Evolutionary conservation across 2,113 vertebrate genomes (phyloP).

Genomic region (Melanotaenia duboulayi): DNA sequence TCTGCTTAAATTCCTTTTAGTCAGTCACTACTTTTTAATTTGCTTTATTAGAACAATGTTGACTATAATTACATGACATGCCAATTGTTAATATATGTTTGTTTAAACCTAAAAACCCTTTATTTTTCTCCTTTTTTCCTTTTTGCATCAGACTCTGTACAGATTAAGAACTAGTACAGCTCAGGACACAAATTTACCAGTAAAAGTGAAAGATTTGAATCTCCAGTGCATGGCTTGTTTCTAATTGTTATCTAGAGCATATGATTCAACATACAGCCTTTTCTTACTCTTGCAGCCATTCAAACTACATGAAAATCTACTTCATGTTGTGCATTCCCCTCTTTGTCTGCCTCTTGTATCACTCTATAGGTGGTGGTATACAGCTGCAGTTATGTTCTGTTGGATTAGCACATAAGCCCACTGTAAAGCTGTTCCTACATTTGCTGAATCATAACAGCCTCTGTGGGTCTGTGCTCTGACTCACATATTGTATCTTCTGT

Average conservation of each 20-base stretch:
- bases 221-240: neutral
- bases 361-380: neutral
- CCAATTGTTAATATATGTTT: neutral
- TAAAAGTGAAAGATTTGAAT: neutral
- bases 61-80: neutral
- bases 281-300: neutral
- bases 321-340: neutral
- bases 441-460: neutral
- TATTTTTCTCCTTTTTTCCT: no score
- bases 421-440: neutral
- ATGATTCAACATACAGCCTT: conserved; percentile 5
- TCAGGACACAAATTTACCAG: neutral
- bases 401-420: neutral
- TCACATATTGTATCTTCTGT: neutral
- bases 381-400: neutral
- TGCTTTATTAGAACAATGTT: no score
- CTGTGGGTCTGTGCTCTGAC: conserved; percentile 7
- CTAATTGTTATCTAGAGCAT: neutral
- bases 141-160: no score
- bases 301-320: neutral
- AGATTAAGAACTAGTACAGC: neutral
- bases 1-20: no score
- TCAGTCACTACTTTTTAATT: no score
- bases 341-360: conserved; percentile 5
- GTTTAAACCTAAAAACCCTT: neutral